Conservation (phyloP, 2,113 vertebrate species). For the Cygnus atratus region DNA sequence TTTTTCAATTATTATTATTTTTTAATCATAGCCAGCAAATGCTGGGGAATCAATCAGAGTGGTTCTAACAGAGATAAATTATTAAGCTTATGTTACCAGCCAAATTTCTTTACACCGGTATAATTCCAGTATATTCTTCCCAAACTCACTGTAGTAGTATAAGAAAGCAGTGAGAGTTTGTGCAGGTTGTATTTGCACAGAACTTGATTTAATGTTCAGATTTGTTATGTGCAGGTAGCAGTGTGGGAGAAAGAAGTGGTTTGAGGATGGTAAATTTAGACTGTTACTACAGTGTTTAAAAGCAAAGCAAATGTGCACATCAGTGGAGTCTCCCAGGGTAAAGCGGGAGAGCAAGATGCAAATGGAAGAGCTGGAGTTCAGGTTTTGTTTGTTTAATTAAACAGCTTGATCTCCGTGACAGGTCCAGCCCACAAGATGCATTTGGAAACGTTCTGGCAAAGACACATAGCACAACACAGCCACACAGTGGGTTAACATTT, state of each 20-base stretch:
- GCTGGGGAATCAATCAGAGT: not conserved
- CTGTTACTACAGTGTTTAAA: constrained; percentile 6
- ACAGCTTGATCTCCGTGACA: not conserved
- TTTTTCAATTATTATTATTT: not conserved
- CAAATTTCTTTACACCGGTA: not conserved
- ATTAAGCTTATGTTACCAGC: not conserved
- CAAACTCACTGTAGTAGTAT: not conserved
- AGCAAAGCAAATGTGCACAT: constrained; percentile 20
- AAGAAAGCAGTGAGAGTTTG: not conserved
- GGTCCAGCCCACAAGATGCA: not conserved
- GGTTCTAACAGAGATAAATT: not conserved
- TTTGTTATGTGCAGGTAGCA: not conserved
- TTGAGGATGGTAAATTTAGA: not conserved
- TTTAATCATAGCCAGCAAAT: not conserved
- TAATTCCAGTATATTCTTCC: not conserved
- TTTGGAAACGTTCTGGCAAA: not conserved
- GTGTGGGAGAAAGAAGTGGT: not conserved
- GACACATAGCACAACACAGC: not conserved
- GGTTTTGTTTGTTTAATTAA: constrained; percentile 33
- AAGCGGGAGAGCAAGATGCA: not conserved
- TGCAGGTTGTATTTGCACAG: not conserved
- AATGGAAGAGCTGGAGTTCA: not conserved
- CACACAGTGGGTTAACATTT: not conserved
- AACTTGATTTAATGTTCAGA: not conserved
- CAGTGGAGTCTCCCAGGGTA: not conserved